phyloP scores from a whole-genome alignment of 1,140 invertebrate species.

The Mycetomoellerius zeteki region DNA sequence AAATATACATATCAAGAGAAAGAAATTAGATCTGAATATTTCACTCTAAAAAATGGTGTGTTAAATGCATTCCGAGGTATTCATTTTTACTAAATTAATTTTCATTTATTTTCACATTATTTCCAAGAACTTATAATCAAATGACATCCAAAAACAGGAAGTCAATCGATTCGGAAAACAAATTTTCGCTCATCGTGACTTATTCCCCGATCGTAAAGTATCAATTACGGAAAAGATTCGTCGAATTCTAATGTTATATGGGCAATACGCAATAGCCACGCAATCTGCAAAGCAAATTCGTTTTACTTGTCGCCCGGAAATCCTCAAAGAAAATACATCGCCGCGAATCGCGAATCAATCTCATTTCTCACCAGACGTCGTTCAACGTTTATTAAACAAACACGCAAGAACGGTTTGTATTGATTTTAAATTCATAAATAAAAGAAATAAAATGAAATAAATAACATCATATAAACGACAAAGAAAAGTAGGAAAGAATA shows the following conservation, averaged over 20 bases:
- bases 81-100: too few relatives aligned
- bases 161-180: slow-evolving; percentile 16
- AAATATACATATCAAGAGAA: neutral
- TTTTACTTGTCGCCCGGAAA: slow-evolving; percentile 19
- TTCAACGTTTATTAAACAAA: neutral
- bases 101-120: slow-evolving; percentile 5
- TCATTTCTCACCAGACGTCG: neutral
- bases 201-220: slow-evolving; percentile 45
- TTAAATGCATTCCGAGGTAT: neutral
- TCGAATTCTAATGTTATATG: slow-evolving; percentile 2
- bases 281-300: neutral
- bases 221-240: slow-evolving; percentile 10
- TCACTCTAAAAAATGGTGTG: neutral
- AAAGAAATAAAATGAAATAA: neutral
- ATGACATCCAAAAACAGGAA: slow-evolving; percentile 7
- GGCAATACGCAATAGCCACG: neutral
- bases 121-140: slow-evolving; percentile 18
- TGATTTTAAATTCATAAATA: neutral
- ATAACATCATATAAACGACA: neutral
- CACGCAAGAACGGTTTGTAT: neutral
- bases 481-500: slow-evolving; percentile 1
- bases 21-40: neutral
- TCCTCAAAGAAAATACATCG: neutral
- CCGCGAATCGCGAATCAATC: neutral
- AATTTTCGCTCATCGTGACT: slow-evolving; percentile 21